These are phyloP conservation scores for Caenorhabditis doughertyi DNA, from an alignment of 2,888 invertebrate species.

Conservation along the genomic window DNA sequence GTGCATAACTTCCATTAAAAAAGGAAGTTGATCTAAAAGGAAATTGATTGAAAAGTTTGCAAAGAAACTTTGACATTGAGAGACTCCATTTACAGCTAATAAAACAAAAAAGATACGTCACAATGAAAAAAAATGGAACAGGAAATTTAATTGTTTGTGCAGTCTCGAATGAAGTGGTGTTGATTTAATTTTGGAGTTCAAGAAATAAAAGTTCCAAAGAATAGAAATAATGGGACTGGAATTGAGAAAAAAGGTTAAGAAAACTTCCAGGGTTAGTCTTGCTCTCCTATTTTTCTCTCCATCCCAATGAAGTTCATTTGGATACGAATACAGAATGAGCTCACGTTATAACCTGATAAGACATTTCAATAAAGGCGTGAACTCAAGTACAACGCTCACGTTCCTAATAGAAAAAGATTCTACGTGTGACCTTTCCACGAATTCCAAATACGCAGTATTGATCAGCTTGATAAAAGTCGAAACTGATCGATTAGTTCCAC, in stretches of 20 bases:
- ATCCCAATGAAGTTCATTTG: too few relatives aligned
- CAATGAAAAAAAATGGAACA: conserved; percentile 21
- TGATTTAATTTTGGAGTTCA: conserved; percentile 21
- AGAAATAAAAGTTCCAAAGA: not conserved
- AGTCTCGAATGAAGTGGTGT: conserved; percentile 1
- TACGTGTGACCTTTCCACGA: too few relatives aligned
- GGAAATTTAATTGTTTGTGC: conserved; percentile 42
- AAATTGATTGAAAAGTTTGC: conserved; percentile 12
- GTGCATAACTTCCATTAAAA: conserved; percentile 2
- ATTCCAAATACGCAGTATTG: too few relatives aligned
- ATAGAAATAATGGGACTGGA: not conserved
- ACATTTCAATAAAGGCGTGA: too few relatives aligned
- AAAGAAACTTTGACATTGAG: conserved; percentile 24
- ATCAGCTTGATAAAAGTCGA: too few relatives aligned
- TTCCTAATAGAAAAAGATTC: too few relatives aligned
- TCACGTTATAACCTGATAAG: too few relatives aligned
- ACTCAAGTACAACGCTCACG: too few relatives aligned
- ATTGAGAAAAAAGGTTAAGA: too few relatives aligned
- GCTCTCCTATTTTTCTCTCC: too few relatives aligned
- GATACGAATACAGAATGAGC: too few relatives aligned
- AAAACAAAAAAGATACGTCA: conserved; percentile 32
- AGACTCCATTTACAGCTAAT: conserved; percentile 20
- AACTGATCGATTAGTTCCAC: conserved; percentile 10
- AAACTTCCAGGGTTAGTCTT: too few relatives aligned
- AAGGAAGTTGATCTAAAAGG: not conserved